Conservation (phyloP, 2,888 invertebrate genomes). For the Pandemis heparana region DNA sequence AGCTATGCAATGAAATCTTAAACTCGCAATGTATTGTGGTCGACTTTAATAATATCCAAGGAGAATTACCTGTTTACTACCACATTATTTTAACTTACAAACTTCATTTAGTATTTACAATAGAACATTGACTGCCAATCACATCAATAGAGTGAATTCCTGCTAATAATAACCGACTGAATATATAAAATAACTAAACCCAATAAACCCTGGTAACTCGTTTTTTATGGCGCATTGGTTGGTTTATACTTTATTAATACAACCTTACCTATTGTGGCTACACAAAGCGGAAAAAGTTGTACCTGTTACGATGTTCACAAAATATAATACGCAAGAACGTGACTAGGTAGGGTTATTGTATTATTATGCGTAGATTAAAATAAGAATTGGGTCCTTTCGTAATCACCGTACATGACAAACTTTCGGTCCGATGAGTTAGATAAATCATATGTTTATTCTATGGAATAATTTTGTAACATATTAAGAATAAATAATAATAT, state of each 20-base stretch:
- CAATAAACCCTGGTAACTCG: background rate
- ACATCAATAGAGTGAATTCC: too few species aligned
- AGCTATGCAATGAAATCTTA: background rate
- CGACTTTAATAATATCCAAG: too few species aligned
- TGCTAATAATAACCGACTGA: background rate
- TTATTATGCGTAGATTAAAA: conserved; percentile 31
- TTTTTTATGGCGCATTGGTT: background rate
- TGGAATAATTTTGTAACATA: too few species aligned
- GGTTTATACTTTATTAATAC: background rate
- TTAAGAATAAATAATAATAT: too few species aligned
- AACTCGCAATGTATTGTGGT: background rate
- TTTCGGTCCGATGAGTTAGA: conserved; percentile 51
- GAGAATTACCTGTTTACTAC: too few species aligned
- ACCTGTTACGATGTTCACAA: conserved; percentile 13
- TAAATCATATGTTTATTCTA: conserved; percentile 42
- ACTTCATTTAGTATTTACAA: too few species aligned
- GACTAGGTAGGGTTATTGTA: conserved; percentile 15
- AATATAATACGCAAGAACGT: conserved; percentile 12
- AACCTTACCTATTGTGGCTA: background rate
- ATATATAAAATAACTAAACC: background rate
- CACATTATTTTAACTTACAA: too few species aligned
- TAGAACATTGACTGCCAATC: too few species aligned
- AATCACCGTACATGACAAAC: conserved; percentile 44
- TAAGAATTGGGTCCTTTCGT: conserved; percentile 40
- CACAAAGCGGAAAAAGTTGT: background rate